Conservation (phyloP, 2,888 invertebrate species). For the Dugesia japonica region DNA sequence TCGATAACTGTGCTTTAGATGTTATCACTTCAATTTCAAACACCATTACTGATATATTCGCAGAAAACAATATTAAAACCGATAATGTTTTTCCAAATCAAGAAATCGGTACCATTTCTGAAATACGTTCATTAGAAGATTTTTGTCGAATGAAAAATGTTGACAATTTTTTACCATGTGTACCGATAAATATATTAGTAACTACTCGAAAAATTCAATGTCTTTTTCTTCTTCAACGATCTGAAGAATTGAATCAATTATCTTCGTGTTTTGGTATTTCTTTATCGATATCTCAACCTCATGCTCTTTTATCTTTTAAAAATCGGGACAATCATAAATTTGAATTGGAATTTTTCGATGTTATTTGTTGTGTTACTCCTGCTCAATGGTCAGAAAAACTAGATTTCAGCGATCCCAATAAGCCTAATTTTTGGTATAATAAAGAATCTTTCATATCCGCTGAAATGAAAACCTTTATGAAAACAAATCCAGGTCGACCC, state of each 20-base stretch:
- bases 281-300: not conserved
- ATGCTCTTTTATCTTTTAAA: not conserved
- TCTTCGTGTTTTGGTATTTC: not conserved
- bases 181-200: not conserved
- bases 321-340: constrained; percentile 3
- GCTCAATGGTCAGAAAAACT: not conserved
- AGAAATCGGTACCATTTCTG: not conserved
- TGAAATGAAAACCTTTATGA: constrained; percentile 37
- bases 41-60: not conserved
- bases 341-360: not conserved
- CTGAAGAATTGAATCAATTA: not conserved
- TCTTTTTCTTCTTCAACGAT: not conserved
- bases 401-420: not conserved
- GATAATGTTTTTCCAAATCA: no score
- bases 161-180: not conserved
- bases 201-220: not conserved
- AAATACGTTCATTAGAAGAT: not conserved
- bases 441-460: not conserved
- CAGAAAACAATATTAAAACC: not conserved
- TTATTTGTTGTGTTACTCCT: not conserved
- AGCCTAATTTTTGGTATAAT: not conserved
- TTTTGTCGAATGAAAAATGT: not conserved
- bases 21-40: not conserved
- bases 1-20: constrained; percentile 5
- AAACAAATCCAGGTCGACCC: constrained; percentile 54